Percentiles rank a stretch among this genome's conserved stretches.
These are phyloP conservation scores for Zosterops hypoxanthus DNA, from an alignment of 2,113 vertebrate species.

Conservation along the genomic window DNA sequence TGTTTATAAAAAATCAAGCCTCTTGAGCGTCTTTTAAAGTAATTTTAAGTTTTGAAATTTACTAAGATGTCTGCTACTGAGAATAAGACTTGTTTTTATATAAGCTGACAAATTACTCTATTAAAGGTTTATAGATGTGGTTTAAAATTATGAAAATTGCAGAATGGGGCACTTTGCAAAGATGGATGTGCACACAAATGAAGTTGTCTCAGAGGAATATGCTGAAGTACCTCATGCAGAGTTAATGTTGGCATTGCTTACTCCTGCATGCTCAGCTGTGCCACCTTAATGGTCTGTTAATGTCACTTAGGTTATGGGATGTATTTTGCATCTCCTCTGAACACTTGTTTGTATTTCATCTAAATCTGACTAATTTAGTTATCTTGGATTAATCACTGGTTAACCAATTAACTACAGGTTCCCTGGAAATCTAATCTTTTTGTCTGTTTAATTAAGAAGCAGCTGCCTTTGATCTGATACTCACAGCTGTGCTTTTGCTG, in stretches of 20 bases:
- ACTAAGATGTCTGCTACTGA: background rate
- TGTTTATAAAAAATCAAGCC: background rate
- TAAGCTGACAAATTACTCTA: background rate
- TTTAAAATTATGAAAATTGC: background rate
- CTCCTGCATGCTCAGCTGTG: background rate
- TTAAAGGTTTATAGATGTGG: background rate
- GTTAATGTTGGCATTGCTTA: background rate
- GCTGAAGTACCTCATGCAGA: background rate
- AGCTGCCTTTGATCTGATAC: conserved; percentile 70
- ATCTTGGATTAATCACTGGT: conserved; percentile 62
- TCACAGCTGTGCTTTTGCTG: conserved; percentile 68
- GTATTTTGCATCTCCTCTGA: conserved; percentile 23
- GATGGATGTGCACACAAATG: background rate
- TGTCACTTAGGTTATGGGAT: conserved; percentile 13
- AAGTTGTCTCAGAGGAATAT: background rate
- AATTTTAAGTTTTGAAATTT: background rate
- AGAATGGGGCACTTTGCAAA: background rate
- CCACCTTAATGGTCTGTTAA: background rate
- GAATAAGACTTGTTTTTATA: background rate
- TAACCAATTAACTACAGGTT: conserved; percentile 68
- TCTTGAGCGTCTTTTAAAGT: background rate
- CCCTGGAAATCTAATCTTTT: conserved; percentile 54
- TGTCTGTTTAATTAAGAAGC: conserved; percentile 71
- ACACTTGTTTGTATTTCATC: conserved; percentile 45
- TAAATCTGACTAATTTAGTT: conserved; percentile 65